Evolutionary conservation across 2,888 invertebrate species (phyloP).

Genomic region (Nycteola revayana): DNA sequence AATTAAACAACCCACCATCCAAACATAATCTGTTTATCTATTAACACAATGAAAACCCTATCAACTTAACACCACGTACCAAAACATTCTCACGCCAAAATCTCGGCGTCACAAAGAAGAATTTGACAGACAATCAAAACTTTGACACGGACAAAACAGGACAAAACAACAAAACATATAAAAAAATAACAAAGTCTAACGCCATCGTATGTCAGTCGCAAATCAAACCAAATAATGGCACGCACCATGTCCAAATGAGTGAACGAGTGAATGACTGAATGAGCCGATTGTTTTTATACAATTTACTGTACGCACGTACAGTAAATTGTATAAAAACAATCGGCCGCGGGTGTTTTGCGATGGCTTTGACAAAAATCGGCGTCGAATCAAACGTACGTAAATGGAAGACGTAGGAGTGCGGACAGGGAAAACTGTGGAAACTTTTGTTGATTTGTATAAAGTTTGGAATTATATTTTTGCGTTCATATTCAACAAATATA

Average conservation of each 20-base stretch:
- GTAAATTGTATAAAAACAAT: slow-evolving; percentile 80
- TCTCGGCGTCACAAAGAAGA: slow-evolving; percentile 62
- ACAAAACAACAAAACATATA: slow-evolving; percentile 63
- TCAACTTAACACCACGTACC: slow-evolving; percentile 28
- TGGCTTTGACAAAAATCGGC: slow-evolving; percentile 75
- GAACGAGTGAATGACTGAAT: slow-evolving; percentile 53
- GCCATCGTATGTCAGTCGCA: slow-evolving; percentile 56
- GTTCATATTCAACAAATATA: no score
- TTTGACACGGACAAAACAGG: slow-evolving; percentile 68
- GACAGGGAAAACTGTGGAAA: slow-evolving; percentile 21
- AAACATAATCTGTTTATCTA: slow-evolving; percentile 3
- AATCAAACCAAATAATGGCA: slow-evolving; percentile 71
- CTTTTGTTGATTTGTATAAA: no score
- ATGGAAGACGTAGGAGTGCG: slow-evolving; percentile 65
- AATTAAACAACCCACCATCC: neutral
- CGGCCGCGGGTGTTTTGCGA: slow-evolving; percentile 72
- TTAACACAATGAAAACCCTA: slow-evolving; percentile 21
- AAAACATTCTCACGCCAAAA: slow-evolving; percentile 62
- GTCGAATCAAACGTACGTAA: slow-evolving; percentile 74
- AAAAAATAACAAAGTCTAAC: slow-evolving; percentile 58
- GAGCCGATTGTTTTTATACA: no score
- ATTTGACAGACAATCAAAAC: slow-evolving; percentile 78
- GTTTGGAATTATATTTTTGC: no score
- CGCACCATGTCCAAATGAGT: slow-evolving; percentile 63
- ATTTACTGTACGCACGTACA: no score